Conservation (phyloP, 2,797 vertebrate species). For the Gymnothorax javanicus region DNA sequence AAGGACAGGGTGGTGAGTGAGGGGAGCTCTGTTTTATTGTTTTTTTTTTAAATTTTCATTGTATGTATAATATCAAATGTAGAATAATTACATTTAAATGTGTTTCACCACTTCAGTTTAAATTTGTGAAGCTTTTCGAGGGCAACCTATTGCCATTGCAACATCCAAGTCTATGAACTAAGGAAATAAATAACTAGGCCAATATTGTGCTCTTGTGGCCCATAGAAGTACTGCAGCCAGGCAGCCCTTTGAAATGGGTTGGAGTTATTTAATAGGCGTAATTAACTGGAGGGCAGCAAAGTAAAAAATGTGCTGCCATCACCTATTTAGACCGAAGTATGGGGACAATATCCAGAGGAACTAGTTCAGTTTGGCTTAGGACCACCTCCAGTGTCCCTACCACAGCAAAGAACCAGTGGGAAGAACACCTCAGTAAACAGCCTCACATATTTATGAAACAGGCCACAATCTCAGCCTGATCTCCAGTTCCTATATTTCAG, state of each 20-base stretch:
- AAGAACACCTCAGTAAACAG: neutral
- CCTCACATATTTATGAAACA: neutral
- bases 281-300: conserved; percentile 25
- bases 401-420: conserved; percentile 17
- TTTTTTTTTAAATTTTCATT: neutral
- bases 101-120: neutral
- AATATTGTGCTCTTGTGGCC: conserved; percentile 59
- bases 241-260: neutral
- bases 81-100: neutral
- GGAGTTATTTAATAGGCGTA: neutral
- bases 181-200: neutral
- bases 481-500: neutral
- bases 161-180: neutral
- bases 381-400: neutral
- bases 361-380: conserved; percentile 34
- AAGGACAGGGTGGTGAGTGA: neutral
- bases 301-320: conserved; percentile 43
- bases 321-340: conserved; percentile 29
- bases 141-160: neutral
- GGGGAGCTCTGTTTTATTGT: neutral
- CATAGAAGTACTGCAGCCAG: conserved; percentile 40
- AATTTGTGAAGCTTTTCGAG: neutral
- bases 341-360: conserved; percentile 27
- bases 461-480: neutral
- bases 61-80: neutral